phyloP scores from a whole-genome alignment of 2,797 vertebrate species.

The Trachops cirrhosus region DNA sequence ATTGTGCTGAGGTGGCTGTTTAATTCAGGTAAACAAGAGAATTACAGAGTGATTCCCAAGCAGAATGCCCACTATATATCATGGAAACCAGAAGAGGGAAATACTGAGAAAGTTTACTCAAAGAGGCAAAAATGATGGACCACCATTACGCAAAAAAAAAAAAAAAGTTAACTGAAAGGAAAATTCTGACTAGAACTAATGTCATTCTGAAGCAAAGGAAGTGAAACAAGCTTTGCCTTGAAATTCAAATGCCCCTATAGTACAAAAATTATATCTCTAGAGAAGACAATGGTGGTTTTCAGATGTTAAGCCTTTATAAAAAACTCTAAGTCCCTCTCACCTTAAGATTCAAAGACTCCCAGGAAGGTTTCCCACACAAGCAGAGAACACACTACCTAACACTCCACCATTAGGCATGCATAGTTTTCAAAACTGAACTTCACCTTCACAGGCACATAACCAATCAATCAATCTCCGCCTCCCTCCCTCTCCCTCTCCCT shows the following conservation, averaged over 20 bases:
- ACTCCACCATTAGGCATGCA: neutral
- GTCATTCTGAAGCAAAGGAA: neutral
- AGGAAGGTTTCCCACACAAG: neutral
- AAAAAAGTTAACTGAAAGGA: neutral
- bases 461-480: neutral
- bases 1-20: neutral
- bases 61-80: neutral
- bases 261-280: neutral
- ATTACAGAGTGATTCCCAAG: neutral
- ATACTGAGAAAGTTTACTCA: neutral
- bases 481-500: too few species aligned
- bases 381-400: neutral
- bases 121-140: slow-evolving; percentile 9
- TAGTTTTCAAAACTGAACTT: neutral
- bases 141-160: neutral
- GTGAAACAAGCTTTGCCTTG: neutral
- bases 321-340: neutral
- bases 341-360: neutral
- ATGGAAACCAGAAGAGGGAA: neutral
- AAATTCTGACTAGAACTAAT: neutral
- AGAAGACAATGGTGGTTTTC: neutral
- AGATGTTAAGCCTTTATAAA: neutral
- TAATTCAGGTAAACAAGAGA: neutral
- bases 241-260: neutral
- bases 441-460: neutral